Percentiles rank a stretch among this genome's conserved stretches.
Evolutionary conservation across 2,113 vertebrate genomes (phyloP).

Genomic region (Glaucidium brasilianum): DNA sequence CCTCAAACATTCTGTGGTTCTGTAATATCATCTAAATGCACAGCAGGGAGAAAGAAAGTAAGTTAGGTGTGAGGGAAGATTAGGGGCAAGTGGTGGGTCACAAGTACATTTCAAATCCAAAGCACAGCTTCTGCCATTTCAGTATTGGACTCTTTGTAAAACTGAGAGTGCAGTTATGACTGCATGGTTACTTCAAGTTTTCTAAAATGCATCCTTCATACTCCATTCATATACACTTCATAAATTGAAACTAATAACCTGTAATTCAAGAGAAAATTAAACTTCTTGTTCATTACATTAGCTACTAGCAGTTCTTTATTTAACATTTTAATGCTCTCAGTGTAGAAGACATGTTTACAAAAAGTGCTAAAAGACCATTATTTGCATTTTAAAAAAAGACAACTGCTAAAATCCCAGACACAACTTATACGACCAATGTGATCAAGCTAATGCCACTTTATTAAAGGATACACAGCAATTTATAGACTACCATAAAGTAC

Average conservation of each 20-base stretch:
- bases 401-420: too few relatives aligned
- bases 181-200: background rate
- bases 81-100: background rate
- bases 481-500: too few relatives aligned
- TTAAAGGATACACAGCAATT: too few relatives aligned
- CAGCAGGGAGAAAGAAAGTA: background rate
- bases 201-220: background rate
- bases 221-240: background rate
- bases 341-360: background rate
- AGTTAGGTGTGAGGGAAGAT: background rate
- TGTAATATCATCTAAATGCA: background rate
- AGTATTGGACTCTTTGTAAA: background rate
- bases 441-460: too few relatives aligned
- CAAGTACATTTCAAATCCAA: background rate
- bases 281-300: background rate
- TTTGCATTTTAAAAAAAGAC: background rate
- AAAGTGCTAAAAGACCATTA: fast-evolving
- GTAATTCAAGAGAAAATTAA: background rate
- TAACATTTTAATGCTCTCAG: background rate
- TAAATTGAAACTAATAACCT: background rate
- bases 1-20: background rate
- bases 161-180: background rate
- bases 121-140: background rate
- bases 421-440: too few relatives aligned
- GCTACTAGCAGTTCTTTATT: background rate